A percentile compares a stretch with the other conserved stretches of the same genome.
phyloP scores from a whole-genome alignment of 1,140 invertebrate genomes.

The Zaprionus lachaisei region DNA sequence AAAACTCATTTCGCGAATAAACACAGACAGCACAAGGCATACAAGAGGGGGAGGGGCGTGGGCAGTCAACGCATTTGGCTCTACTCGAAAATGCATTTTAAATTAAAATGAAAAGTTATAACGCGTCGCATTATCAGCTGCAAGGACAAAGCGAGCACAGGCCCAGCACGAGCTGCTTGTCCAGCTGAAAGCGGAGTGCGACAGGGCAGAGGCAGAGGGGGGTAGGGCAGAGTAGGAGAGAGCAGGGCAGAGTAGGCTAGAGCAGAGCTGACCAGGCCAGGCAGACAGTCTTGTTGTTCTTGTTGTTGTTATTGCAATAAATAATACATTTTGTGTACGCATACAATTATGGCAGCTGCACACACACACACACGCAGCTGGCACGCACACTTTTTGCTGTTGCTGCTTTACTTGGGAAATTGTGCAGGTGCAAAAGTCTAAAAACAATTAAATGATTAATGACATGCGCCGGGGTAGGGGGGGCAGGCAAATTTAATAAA shows the following conservation, averaged over 20 bases:
- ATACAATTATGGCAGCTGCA: slow-evolving; percentile 69
- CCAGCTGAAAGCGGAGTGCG: no score
- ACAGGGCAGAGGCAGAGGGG: background rate
- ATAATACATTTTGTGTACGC: slow-evolving; percentile 80
- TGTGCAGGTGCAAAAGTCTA: slow-evolving; percentile 77
- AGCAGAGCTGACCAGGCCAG: background rate
- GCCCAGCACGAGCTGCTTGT: slow-evolving; percentile 25
- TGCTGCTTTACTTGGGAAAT: slow-evolving; percentile 41
- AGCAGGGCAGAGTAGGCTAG: background rate
- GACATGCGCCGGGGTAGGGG: slow-evolving; percentile 26
- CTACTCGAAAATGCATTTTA: slow-evolving; percentile 76
- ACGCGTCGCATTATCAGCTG: slow-evolving; percentile 68
- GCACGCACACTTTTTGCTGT: slow-evolving; percentile 16
- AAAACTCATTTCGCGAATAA: slow-evolving; percentile 77
- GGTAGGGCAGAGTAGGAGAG: background rate
- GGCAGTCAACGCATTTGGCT: slow-evolving; percentile 23
- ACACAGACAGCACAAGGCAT: slow-evolving; percentile 43
- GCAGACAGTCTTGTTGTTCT: slow-evolving; percentile 15
- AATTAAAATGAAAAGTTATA: slow-evolving; percentile 81
- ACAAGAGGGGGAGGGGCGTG: background rate
- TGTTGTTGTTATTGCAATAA: slow-evolving; percentile 51
- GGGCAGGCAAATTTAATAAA: slow-evolving; percentile 22
- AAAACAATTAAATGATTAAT: slow-evolving; percentile 82
- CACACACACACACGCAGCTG: slow-evolving; percentile 6
- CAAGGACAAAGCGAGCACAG: slow-evolving; percentile 46